phyloP scores from a whole-genome alignment of 2,113 vertebrate species.

The Natator depressus region DNA sequence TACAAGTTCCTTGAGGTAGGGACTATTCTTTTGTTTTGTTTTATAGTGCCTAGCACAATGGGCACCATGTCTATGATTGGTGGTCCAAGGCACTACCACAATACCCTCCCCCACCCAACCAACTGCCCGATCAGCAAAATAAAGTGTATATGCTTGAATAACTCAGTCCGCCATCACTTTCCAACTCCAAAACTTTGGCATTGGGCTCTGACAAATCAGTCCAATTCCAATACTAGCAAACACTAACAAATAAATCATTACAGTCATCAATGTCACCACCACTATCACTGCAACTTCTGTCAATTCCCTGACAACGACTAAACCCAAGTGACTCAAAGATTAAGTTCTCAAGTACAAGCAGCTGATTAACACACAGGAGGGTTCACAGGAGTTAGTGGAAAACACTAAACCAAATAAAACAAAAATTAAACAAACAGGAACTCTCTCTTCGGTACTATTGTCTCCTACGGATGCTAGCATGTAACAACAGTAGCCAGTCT shows the following conservation, averaged over 20 bases:
- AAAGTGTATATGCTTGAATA: not conserved
- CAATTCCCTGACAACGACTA: not conserved
- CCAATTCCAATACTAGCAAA: not conserved
- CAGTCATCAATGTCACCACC: not conserved
- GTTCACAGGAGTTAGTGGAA: not conserved
- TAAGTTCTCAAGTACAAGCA: not conserved
- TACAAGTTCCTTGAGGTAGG: not conserved
- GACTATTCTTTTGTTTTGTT: not conserved
- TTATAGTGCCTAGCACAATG: not conserved
- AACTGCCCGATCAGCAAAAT: not conserved
- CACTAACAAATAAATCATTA: not conserved
- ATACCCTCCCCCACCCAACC: too few species aligned
- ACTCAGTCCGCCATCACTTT: not conserved
- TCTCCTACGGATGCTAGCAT: fast-evolving
- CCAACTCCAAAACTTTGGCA: not conserved
- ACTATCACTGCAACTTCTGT: not conserved
- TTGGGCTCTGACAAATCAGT: not conserved
- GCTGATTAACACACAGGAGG: not conserved
- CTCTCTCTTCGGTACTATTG: not conserved
- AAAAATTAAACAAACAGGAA: not conserved
- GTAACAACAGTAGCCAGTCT: not conserved
- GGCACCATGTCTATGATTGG: not conserved
- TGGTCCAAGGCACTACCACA: not conserved
- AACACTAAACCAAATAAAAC: not conserved
- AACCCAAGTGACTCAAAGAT: too few species aligned